Conservation (phyloP, 2,113 vertebrate genomes). For the Ammodytes dubius region DNA sequence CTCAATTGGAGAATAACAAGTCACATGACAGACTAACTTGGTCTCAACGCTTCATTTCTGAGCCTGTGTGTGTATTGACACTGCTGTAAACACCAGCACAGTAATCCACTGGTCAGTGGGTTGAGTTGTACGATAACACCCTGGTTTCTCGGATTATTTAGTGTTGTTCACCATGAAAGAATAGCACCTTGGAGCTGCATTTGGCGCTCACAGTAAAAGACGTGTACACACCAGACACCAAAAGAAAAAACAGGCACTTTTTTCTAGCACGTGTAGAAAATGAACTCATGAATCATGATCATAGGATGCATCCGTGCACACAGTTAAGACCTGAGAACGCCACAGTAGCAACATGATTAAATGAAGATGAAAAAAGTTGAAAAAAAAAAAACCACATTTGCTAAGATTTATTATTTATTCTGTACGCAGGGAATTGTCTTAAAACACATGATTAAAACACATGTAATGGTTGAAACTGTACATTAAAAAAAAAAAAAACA, state of each 20-base stretch:
- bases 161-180: conserved; percentile 9
- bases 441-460: conserved; percentile 1
- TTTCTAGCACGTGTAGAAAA: conserved; percentile 3
- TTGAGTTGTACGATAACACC: neutral
- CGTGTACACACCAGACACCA: neutral
- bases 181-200: conserved; percentile 56
- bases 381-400: conserved; percentile 24
- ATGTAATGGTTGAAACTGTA: neutral
- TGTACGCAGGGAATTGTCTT: neutral
- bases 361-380: neutral
- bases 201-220: conserved; percentile 12
- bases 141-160: neutral
- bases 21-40: neutral
- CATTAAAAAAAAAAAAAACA: neutral
- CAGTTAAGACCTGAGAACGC: conserved; percentile 62
- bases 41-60: conserved; percentile 9
- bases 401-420: conserved; percentile 7
- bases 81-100: conserved; percentile 25
- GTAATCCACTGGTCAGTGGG: neutral
- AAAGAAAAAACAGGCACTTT: conserved; percentile 33
- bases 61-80: conserved; percentile 5
- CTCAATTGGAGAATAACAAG: neutral
- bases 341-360: neutral
- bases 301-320: neutral
- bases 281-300: neutral